Base-by-base conservation (phyloP, 2,113 vertebrate species). In the Scomber colias region DNA sequence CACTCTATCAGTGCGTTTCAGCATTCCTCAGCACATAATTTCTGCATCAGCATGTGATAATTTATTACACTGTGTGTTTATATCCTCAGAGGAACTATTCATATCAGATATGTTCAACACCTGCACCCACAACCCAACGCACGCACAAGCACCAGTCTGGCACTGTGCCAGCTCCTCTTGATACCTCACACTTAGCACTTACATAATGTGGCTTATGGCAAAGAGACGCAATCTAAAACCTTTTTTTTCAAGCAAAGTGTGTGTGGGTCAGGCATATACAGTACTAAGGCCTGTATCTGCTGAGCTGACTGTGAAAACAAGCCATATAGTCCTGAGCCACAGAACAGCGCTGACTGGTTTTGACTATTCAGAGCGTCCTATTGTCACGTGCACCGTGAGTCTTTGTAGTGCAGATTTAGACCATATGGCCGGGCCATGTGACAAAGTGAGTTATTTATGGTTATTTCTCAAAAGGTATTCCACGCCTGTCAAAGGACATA, bases 131-230 rank as follows among this genome's bases (percentile, higher is more conserved):
- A 64, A 21, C 48, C 73, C 62, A 65, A 75, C 77, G 65, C 69
- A 78, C 59, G 50, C 35, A 35, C 57, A 84, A 3, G 55, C 77
- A 76, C 21, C 68, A 17, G 46, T n/a, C 15, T 83, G 85, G 80
- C 84, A 16, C 46, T 1, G 11, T 11, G 84, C 89, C 89, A 80
- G 3, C 71, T 71, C 79, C 86, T 86, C 82, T 81, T 76, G 71
- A 86, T 81, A 71, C 83, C 78, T 92, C 88, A 85, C 87, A 87
- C 78, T 87, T 85, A 57, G 61, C 81, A 53, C 88, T 91, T 91
- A 91, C 86, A 82, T 90, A 92, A 92, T 85, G 68, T 87, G 85
- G 86, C 87, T 91, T 87, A 91, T 85, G 59, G 89, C 84, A 64
- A 62, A 79, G 83, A 85, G 77, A 79, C 64, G 59, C 83, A 79